Conservation (phyloP, 2,888 invertebrate species). For the Herminia tarsipennalis region DNA sequence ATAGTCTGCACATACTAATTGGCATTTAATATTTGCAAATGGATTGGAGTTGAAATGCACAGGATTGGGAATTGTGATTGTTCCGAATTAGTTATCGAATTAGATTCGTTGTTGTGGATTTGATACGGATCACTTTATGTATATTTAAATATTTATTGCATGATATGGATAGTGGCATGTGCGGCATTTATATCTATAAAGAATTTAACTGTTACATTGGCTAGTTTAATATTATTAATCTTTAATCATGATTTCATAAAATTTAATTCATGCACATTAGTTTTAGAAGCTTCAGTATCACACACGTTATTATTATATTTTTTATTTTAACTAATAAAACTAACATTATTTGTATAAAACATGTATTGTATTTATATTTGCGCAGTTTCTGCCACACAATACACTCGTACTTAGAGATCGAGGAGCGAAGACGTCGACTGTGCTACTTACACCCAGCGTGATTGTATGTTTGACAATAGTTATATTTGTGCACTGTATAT, state of each 20-base stretch:
- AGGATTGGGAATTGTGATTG: slow-evolving; percentile 53
- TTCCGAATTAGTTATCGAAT: slow-evolving; percentile 44
- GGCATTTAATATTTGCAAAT: slow-evolving; percentile 71
- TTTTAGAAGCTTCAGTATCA: slow-evolving; percentile 24
- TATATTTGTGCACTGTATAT: slow-evolving; percentile 71
- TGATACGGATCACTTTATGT: slow-evolving; percentile 35
- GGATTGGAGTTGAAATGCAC: slow-evolving; percentile 57
- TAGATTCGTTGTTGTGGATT: slow-evolving; percentile 44
- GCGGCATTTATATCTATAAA: slow-evolving; percentile 11
- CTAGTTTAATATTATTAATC: slow-evolving; percentile 6
- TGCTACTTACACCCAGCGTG: slow-evolving; percentile 73
- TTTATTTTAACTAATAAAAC: slow-evolving; percentile 36
- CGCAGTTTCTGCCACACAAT: slow-evolving; percentile 82
- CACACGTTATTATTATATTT: slow-evolving; percentile 21
- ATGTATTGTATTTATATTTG: slow-evolving; percentile 66
- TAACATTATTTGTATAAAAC: slow-evolving; percentile 50
- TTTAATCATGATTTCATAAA: slow-evolving; percentile 5
- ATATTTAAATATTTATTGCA: slow-evolving; percentile 39
- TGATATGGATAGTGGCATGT: slow-evolving; percentile 27
- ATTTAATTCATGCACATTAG: slow-evolving; percentile 27
- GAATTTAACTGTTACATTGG: slow-evolving; percentile 10
- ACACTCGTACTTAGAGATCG: slow-evolving; percentile 82
- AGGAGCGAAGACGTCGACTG: slow-evolving; percentile 71
- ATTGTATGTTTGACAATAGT: slow-evolving; percentile 71
- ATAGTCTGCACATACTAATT: slow-evolving; percentile 83